Conservation (phyloP, 1,140 invertebrate genomes). For the Drosophila sechellia region DNA sequence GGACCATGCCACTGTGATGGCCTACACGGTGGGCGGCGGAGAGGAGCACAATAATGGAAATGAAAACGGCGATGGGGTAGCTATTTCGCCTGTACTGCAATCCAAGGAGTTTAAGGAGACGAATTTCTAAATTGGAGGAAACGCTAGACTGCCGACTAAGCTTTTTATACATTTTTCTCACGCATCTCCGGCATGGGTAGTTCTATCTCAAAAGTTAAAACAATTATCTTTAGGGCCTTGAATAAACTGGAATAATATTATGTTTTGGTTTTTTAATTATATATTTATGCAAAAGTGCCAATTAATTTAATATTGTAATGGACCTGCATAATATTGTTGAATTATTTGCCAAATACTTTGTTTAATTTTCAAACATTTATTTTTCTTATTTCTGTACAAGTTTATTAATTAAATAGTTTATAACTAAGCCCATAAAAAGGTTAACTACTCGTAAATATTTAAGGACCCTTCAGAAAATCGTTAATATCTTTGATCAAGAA, state of each 20-base stretch:
- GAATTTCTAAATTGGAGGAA: constrained; percentile 57
- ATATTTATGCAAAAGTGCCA: constrained; percentile 1
- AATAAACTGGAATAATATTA: constrained; percentile 9
- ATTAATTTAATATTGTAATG: constrained; percentile 1
- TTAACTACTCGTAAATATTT: not conserved
- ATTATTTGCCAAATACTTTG: constrained; percentile 21
- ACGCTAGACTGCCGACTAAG: constrained; percentile 44
- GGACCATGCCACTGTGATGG: constrained; percentile 95
- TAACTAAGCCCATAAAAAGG: no score
- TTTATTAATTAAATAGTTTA: not conserved
- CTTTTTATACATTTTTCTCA: constrained; percentile 33
- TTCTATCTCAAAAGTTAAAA: constrained; percentile 2
- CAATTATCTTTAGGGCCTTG: not conserved
- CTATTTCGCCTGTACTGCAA: constrained; percentile 66
- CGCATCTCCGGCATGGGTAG: constrained; percentile 18
- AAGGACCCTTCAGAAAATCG: not conserved
- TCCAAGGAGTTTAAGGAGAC: constrained; percentile 82
- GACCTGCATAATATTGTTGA: constrained; percentile 16
- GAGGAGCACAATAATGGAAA: constrained; percentile 19
- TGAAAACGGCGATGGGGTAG: constrained; percentile 26
- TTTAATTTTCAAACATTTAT: not conserved
- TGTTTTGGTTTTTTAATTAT: not conserved
- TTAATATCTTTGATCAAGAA: constrained; percentile 1
- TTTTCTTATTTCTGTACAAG: not conserved
- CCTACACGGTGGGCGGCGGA: constrained; percentile 89